phyloP scores from a whole-genome alignment of 92 coral and sea anemone species.

The Zoanthus sansibaricus region DNA sequence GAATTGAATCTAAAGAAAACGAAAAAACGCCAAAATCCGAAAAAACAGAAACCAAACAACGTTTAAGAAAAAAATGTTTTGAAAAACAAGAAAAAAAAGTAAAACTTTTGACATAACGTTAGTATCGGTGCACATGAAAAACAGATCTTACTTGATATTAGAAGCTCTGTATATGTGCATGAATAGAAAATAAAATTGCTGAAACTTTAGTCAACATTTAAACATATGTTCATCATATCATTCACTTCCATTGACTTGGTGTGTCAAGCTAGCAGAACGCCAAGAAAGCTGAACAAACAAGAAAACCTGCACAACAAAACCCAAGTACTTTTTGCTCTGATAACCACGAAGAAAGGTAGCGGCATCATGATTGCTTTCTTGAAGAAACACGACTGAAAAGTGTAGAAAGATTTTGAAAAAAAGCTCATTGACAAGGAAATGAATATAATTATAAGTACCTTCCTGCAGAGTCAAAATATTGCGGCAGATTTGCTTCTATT shows the following conservation, averaged over 20 bases:
- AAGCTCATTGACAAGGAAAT: not conserved
- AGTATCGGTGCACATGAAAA: no score
- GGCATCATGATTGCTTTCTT: not conserved
- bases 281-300: conserved; percentile 33
- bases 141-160: no score
- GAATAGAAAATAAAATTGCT: not conserved
- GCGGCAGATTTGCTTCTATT: no score
- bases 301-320: not conserved
- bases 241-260: conserved; percentile 9
- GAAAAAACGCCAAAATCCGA: no score
- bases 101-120: no score
- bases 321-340: not conserved
- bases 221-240: conserved; percentile 49
- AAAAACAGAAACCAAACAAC: no score
- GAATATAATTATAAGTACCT: not conserved
- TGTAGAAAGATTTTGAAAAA: not conserved
- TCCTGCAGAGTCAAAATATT: not conserved
- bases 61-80: no score
- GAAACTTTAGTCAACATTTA: conserved; percentile 27
- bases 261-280: conserved; percentile 16
- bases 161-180: not conserved
- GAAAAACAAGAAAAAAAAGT: no score
- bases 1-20: no score
- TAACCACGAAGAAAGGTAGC: conserved; percentile 22
- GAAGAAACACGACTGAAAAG: not conserved